phyloP scores from a whole-genome alignment of 2,113 vertebrate species.

The Ornithorhynchus anatinus region DNA sequence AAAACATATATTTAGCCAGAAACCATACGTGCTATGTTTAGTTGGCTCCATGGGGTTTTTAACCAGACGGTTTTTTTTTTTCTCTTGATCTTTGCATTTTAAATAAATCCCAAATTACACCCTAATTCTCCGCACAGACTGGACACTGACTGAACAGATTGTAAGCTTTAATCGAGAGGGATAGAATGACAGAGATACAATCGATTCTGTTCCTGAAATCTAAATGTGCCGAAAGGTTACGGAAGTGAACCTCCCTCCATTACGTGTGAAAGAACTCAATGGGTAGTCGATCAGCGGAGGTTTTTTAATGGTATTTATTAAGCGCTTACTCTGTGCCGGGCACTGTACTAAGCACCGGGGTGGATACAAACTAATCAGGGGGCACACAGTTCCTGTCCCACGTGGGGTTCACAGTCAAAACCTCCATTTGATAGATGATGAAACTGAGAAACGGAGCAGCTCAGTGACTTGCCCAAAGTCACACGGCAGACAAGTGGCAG shows the following conservation, averaged over 20 bases:
- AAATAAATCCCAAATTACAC: conserved; percentile 67
- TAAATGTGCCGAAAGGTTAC: conserved; percentile 44
- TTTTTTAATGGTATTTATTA: too few relatives aligned
- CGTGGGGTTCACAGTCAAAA: too few relatives aligned
- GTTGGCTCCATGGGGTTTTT: conserved; percentile 66
- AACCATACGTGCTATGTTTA: conserved; percentile 68
- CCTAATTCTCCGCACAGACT: conserved; percentile 66
- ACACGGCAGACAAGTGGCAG: too few relatives aligned
- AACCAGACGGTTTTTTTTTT: conserved; percentile 35
- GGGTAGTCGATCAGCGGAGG: too few relatives aligned
- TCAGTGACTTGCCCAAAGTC: too few relatives aligned
- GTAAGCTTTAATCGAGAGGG: conserved; percentile 66
- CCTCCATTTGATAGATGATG: too few relatives aligned
- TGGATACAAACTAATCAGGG: too few relatives aligned
- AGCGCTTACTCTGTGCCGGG: too few relatives aligned
- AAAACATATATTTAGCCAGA: conserved; percentile 68
- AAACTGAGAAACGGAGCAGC: too few relatives aligned
- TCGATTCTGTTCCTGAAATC: conserved; percentile 63
- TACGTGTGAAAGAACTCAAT: conserved; percentile 52
- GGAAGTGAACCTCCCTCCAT: conserved; percentile 42
- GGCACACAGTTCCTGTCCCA: too few relatives aligned
- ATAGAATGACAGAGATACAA: conserved; percentile 66
- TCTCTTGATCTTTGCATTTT: conserved; percentile 68
- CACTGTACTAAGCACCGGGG: too few relatives aligned
- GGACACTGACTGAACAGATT: conserved; percentile 52